phyloP scores from a whole-genome alignment of 2,888 invertebrate genomes.

The Smittia sp. region DNA sequence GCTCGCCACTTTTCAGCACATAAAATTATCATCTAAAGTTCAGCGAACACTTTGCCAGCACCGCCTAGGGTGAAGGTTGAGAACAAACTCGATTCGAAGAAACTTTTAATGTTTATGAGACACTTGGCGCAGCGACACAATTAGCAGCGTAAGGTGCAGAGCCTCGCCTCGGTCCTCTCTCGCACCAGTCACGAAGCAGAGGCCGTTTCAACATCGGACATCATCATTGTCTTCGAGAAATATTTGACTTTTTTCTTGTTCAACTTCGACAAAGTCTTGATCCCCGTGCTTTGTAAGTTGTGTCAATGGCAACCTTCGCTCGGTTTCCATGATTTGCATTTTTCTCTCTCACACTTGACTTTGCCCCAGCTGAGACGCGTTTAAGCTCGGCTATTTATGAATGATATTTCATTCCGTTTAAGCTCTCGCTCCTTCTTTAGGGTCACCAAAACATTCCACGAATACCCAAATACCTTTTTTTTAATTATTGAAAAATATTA shows the following conservation, averaged over 20 bases:
- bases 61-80: background rate
- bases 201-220: no score
- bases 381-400: no score
- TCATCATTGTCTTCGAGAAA: background rate
- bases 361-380: background rate
- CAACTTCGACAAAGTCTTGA: background rate
- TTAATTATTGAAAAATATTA: background rate
- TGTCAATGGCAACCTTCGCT: slow-evolving; percentile 23
- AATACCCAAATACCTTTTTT: no score
- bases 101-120: background rate
- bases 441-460: no score
- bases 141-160: background rate
- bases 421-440: no score
- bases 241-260: background rate
- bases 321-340: slow-evolving; percentile 32
- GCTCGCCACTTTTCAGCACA: background rate
- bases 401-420: no score
- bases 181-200: no score
- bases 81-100: background rate
- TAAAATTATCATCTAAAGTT: slow-evolving; percentile 16
- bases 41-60: background rate
- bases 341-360: slow-evolving; percentile 6
- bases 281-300: background rate
- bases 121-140: background rate
- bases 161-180: no score